Evolutionary conservation across 2,888 invertebrate species (phyloP).

Genomic region (Drosophila hamatofila): DNA sequence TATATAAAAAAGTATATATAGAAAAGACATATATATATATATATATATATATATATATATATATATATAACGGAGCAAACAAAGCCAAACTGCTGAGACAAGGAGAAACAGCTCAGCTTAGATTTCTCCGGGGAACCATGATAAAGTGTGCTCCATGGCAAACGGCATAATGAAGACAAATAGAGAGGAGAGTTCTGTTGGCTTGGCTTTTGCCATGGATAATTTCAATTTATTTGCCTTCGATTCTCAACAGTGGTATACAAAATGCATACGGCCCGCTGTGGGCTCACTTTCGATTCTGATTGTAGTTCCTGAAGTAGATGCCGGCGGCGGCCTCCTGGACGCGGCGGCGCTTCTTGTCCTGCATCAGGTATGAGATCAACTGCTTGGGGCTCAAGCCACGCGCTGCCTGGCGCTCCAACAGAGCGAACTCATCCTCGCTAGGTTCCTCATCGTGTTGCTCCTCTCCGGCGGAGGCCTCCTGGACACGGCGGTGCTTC

Average conservation of each 20-base stretch:
- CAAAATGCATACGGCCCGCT: constrained; percentile 23
- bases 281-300: constrained; percentile 60
- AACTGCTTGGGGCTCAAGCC: constrained; percentile 54
- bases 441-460: constrained; percentile 28
- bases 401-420: constrained; percentile 63
- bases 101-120: constrained; percentile 63
- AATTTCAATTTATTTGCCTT: constrained; percentile 72
- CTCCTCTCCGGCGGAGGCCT: constrained; percentile 65
- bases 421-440: constrained; percentile 52
- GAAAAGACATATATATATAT: not conserved
- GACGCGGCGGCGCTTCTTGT: constrained; percentile 59
- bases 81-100: constrained; percentile 58
- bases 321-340: constrained; percentile 70
- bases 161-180: constrained; percentile 70
- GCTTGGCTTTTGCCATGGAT: constrained; percentile 52
- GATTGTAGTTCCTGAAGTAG: constrained; percentile 68
- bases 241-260: constrained; percentile 32
- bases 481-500: constrained; percentile 62
- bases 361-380: constrained; percentile 54
- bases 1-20: constrained; percentile 1
- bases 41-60: constrained; percentile 17
- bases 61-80: constrained; percentile 33
- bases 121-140: constrained; percentile 72
- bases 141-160: constrained; percentile 57
- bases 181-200: constrained; percentile 45